phyloP scores from a whole-genome alignment of 64 coral and sea anemone species.

The Catalaphyllia jardinei region DNA sequence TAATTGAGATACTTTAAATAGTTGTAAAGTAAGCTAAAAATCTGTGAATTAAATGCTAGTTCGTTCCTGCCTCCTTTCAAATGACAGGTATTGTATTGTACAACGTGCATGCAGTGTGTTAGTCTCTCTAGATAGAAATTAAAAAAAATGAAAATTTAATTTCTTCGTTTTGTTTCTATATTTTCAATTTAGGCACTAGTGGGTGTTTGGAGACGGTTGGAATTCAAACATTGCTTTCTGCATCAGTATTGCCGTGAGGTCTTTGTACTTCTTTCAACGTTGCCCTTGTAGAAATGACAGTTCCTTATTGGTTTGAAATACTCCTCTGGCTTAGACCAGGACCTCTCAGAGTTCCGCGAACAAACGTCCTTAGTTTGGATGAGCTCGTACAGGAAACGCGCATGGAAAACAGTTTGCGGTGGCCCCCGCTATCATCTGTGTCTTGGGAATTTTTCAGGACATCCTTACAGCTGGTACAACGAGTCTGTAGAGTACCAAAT shows the following conservation, averaged over 20 bases:
- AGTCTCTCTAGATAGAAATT: too few relatives aligned
- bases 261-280: background rate
- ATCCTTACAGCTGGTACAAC: constrained; percentile 42
- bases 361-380: background rate
- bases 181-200: too few relatives aligned
- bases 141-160: too few relatives aligned
- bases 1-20: too few relatives aligned
- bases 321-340: background rate
- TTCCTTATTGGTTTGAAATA: background rate
- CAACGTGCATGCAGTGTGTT: too few relatives aligned
- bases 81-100: too few relatives aligned
- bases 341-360: constrained; percentile 16
- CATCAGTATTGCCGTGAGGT: background rate
- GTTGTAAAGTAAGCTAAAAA: too few relatives aligned
- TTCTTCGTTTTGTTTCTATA: too few relatives aligned
- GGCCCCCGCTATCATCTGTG: background rate
- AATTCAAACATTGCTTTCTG: constrained; percentile 16
- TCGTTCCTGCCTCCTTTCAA: too few relatives aligned
- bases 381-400: constrained; percentile 77
- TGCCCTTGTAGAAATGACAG: background rate
- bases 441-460: constrained; percentile 6
- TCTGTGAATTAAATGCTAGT: too few relatives aligned
- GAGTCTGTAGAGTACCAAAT: constrained; percentile 77
- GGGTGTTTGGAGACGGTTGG: too few relatives aligned
- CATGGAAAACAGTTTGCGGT: constrained; percentile 58